These are phyloP conservation scores for Antennarius striatus DNA, from an alignment of 2,113 vertebrate species.

Conservation along the genomic window DNA sequence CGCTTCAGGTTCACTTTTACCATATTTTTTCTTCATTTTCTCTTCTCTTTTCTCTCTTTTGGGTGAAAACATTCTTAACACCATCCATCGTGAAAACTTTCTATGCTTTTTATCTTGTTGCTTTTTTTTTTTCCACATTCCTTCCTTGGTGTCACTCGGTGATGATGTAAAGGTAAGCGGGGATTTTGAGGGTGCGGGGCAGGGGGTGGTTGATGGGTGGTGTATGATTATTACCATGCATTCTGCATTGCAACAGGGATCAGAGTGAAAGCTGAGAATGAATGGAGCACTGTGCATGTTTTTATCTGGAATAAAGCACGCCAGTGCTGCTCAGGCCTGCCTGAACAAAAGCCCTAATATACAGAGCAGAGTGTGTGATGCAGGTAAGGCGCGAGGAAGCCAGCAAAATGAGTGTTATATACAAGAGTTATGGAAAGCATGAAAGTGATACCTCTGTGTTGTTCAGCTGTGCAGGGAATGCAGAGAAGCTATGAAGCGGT, in stretches of 20 bases:
- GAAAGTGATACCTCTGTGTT: constrained; percentile 12
- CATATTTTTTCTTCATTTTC: neutral
- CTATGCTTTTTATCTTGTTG: too few relatives aligned
- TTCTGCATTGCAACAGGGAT: constrained; percentile 32
- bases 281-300: constrained; percentile 32
- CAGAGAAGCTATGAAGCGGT: neutral
- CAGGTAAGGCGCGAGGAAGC: constrained; percentile 28
- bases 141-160: constrained; percentile 30
- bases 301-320: constrained; percentile 55
- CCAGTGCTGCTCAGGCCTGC: constrained; percentile 56
- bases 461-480: constrained; percentile 1
- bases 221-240: constrained; percentile 6
- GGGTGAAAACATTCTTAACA: neutral
- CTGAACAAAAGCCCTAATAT: constrained; percentile 27
- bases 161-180: neutral
- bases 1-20: constrained; percentile 15
- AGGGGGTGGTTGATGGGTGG: constrained; percentile 41
- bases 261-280: constrained; percentile 41
- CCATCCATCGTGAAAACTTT: too few relatives aligned
- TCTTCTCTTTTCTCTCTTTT: neutral
- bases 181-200: constrained; percentile 3
- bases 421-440: constrained; percentile 2
- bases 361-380: constrained; percentile 35
- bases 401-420: constrained; percentile 18
- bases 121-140: constrained; percentile 11